Evolutionary conservation across 2,797 vertebrate genomes (phyloP).

Genomic region (Cottoperca gobio): DNA sequence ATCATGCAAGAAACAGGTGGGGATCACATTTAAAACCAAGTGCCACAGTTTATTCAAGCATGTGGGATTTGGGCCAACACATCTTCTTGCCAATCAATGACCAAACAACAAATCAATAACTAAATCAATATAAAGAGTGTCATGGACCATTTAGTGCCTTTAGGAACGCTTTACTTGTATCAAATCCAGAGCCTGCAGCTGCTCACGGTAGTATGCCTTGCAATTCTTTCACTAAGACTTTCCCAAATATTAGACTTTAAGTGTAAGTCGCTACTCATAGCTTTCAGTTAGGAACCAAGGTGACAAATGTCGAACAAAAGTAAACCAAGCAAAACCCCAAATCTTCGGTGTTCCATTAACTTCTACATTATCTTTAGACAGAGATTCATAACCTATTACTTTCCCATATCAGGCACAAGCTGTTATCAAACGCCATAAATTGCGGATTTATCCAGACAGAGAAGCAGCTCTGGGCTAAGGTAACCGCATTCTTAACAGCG

Average conservation of each 20-base stretch:
- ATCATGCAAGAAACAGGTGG: slow-evolving; percentile 41
- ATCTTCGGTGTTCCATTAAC: slow-evolving; percentile 68
- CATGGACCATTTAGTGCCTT: slow-evolving; percentile 13
- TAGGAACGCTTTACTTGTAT: not conserved
- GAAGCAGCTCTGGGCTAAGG: slow-evolving; percentile 33
- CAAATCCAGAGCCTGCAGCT: slow-evolving; percentile 1
- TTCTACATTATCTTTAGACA: slow-evolving; percentile 54
- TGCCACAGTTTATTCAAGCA: slow-evolving; percentile 22
- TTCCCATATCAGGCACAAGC: slow-evolving; percentile 54
- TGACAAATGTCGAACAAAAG: slow-evolving; percentile 45
- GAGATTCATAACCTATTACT: slow-evolving; percentile 60
- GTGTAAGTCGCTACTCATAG: not conserved
- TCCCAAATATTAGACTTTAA: slow-evolving; percentile 1
- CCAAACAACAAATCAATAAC: slow-evolving; percentile 42
- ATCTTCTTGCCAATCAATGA: slow-evolving; percentile 52
- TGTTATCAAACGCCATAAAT: slow-evolving; percentile 65
- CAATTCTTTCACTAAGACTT: slow-evolving; percentile 2
- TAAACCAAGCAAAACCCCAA: slow-evolving; percentile 21
- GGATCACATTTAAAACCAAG: slow-evolving; percentile 38
- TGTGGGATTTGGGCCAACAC: slow-evolving; percentile 6
- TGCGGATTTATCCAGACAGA: slow-evolving; percentile 59
- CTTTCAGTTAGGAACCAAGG: slow-evolving; percentile 7
- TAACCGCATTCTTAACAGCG: slow-evolving; percentile 48
- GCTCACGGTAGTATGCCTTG: not conserved
- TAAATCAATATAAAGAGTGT: slow-evolving; percentile 41